A percentile compares a stretch with the other conserved stretches of the same genome.
Evolutionary conservation across 2,113 vertebrate species (phyloP).

Genomic region (Anolis sagrei): DNA sequence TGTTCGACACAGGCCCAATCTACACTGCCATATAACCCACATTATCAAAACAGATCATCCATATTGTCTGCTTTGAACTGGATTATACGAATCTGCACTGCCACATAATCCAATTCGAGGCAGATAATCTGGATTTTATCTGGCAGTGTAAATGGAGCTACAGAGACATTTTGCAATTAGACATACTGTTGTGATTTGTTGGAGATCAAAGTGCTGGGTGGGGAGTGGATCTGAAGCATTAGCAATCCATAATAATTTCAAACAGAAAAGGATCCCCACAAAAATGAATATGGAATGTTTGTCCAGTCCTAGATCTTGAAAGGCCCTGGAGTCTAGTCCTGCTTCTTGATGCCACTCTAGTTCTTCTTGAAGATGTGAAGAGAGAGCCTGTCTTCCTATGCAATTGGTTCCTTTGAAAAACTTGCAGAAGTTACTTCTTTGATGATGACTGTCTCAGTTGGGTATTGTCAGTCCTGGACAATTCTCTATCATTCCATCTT

Average conservation of each 20-base stretch:
- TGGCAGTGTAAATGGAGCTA: no score
- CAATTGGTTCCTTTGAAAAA: not conserved
- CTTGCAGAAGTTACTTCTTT: not conserved
- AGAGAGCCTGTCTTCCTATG: not conserved
- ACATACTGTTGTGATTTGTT: not conserved
- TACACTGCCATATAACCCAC: no score
- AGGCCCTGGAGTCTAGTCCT: not conserved
- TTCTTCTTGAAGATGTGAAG: no score
- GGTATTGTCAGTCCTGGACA: not conserved
- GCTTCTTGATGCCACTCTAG: no score
- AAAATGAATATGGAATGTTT: no score
- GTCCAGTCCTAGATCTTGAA: not conserved
- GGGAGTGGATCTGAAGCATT: not conserved
- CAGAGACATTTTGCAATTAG: not conserved
- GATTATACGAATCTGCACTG: no score
- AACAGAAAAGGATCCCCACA: not conserved
- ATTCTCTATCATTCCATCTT: not conserved
- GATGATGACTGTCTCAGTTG: not conserved
- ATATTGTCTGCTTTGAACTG: no score
- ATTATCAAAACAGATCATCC: no score
- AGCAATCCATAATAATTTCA: not conserved
- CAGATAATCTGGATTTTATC: no score
- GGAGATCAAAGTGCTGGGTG: not conserved
- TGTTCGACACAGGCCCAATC: constrained; percentile 32
- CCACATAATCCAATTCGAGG: no score